Base-by-base conservation (phyloP, 2,888 invertebrate genomes). In the Melolontha melolontha region DNA sequence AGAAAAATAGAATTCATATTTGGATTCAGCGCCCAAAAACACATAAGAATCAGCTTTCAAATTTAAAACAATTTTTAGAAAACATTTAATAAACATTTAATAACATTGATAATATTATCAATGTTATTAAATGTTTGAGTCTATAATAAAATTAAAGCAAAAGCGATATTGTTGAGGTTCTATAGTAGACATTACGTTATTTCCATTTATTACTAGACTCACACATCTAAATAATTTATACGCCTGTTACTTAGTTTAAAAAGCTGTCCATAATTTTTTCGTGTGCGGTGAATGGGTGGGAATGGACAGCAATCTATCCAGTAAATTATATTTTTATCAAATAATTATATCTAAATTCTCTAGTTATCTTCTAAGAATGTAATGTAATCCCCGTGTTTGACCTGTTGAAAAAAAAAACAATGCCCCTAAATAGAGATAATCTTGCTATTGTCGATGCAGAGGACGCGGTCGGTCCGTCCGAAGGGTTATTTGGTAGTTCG, bases 361-460 rank as follows among this genome's bases (percentile, higher is more conserved):
- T 34, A 2, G 34, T 34, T 34, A 34, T 34, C 34, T 34, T 34
- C 34, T 5, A 34, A 29, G 7, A 29, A 11, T 51, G 11, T 50
- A 50, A 17, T 27, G 29, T 51, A 27, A 51, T 27, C 29, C 1
- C 0, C 11, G 11, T 27, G 6, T n/a, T 51, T 27, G 51, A 11
- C 51, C 27, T 51, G 51, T 29, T 29, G 51, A 51, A n/a, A 51
- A 51, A 34, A 51, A 14, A 44, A 14, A 51, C 51, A 51, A 51
- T 29, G 27, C 27, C 29, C 29, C 29, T 34, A 51, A 51, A 11
- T 29, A 7, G 51, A 51, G 51, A 51, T 51, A 51, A 51, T 51
- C 51, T 12, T 12, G 0, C 51, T 12, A 51, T 51, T 51, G 51
- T 51, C 27, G 27, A 17, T 49, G 11, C 11, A 50, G 17, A 17